Evolutionary conservation across 2,888 invertebrate species (phyloP), one percentile per base, ranked within the genome.

Genomic region (Auanema freiburgensis): DNA sequence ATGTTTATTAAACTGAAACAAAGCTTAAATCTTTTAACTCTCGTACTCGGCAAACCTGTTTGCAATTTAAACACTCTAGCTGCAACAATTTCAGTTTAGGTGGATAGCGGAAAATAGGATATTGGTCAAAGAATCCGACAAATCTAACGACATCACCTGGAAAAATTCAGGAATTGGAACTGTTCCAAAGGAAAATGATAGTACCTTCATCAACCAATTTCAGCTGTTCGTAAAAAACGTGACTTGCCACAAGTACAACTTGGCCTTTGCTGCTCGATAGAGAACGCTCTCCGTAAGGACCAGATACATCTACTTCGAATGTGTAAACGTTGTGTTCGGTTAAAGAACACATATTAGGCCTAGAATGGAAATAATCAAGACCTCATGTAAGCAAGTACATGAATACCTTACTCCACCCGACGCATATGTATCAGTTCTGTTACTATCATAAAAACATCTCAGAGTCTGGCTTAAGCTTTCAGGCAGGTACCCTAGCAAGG

Each of bases 21-120:
- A 21, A 57, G 21, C 11, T 12, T 11, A 50, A 21, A 50, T n/a
- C 14, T 51, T 51, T 51, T 6, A 52, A 52, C 11, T 6, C 23
- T n/a, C 23, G n/a, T 52, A 5, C 6, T 24, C n/a, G 23, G 18
- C 51, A 51, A 14, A 79, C 71, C 60, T 79, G 64, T 41, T 73
- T 78, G 43, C 81, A 79, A 40, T 65, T 59, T 14, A 79, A 16
- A 50, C 82, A 83, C 49, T 83, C 78, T 25, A 80, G 65, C 58
- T 74, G 69, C 24, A 80, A 57, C 10, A 80, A 66, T 53, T 76
- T 71, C 60, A 80, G 62, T 33, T 63, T 58, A 2, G 80, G 75
- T 11, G 82, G 79, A 59, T 78, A 78, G n/a, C 72, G 69, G 58
- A 81, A 79, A 14, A 80, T 63, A 6, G 79, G 80, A 55, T 80